Evolutionary conservation across 1,140 invertebrate genomes (phyloP).

Genomic region (Calliopsis andreniformis): DNA sequence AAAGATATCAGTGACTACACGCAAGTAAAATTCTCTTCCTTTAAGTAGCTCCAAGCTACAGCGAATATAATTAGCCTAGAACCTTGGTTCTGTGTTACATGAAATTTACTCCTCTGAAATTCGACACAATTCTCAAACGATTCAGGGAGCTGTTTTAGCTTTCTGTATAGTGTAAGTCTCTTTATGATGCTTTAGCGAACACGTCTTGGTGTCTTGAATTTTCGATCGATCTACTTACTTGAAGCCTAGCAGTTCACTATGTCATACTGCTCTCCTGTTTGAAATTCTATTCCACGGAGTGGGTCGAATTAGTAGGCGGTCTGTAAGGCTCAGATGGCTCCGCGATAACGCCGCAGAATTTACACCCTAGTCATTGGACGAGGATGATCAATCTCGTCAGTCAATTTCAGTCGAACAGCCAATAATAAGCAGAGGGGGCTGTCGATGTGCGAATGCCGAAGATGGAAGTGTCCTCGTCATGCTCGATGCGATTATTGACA

Average conservation of each 20-base stretch:
- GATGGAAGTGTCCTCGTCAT: conserved; percentile 45
- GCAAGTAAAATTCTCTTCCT: no score
- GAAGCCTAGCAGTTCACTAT: neutral
- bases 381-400: conserved; percentile 32
- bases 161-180: no score
- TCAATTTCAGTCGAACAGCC: conserved; percentile 30
- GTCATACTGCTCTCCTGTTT: neutral
- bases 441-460: conserved; percentile 28
- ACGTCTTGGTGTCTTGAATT: neutral
- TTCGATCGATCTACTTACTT: neutral
- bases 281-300: neutral
- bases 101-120: no score
- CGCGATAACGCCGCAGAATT: neutral
- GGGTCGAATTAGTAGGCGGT: neutral
- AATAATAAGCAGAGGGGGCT: conserved; percentile 10
- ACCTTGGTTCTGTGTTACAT: no score
- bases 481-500: conserved; percentile 29
- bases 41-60: no score
- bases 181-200: no score
- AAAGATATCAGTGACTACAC: no score
- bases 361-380: conserved; percentile 14
- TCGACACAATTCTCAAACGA: no score
- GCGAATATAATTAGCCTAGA: no score
- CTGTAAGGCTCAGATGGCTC: no score
- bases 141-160: no score